Percentiles rank a stretch among this genome's conserved stretches.
Evolutionary conservation across 2,113 vertebrate species (phyloP).

Genomic region (Butorides virescens): DNA sequence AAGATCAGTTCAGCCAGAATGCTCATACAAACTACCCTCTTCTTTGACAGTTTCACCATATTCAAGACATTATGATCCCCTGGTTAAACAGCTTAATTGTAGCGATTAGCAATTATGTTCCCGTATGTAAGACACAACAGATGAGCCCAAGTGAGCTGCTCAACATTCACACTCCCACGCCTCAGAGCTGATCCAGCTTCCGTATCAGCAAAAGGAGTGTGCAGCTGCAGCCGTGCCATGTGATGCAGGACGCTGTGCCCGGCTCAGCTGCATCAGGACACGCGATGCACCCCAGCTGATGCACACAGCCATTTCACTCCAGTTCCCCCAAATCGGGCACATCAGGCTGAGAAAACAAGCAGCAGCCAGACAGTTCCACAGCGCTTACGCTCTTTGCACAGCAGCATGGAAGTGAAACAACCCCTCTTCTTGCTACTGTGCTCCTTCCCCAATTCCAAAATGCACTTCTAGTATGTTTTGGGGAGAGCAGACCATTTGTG

Average conservation of each 20-base stretch:
- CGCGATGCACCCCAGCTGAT: background rate
- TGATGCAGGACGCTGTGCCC: background rate
- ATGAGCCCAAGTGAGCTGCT: background rate
- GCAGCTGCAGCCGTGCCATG: background rate
- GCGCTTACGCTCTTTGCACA: background rate
- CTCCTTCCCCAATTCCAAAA: background rate
- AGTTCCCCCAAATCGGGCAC: too few species aligned
- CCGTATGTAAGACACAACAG: background rate
- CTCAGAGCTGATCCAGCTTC: background rate
- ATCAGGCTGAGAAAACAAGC: background rate
- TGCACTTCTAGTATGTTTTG: background rate
- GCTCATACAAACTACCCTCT: background rate
- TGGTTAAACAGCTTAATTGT: background rate
- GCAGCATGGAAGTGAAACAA: background rate
- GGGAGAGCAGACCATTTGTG: background rate
- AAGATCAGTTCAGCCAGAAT: background rate
- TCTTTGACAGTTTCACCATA: background rate
- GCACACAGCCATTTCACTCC: background rate
- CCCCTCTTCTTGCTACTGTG: background rate
- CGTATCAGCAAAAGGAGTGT: background rate
- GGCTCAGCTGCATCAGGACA: background rate
- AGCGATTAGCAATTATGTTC: background rate
- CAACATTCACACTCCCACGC: background rate
- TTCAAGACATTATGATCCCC: background rate
- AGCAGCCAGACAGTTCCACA: background rate